Evolutionary conservation across 1,140 invertebrate genomes (phyloP).

Genomic region (Macrosteles quadrilineatus): DNA sequence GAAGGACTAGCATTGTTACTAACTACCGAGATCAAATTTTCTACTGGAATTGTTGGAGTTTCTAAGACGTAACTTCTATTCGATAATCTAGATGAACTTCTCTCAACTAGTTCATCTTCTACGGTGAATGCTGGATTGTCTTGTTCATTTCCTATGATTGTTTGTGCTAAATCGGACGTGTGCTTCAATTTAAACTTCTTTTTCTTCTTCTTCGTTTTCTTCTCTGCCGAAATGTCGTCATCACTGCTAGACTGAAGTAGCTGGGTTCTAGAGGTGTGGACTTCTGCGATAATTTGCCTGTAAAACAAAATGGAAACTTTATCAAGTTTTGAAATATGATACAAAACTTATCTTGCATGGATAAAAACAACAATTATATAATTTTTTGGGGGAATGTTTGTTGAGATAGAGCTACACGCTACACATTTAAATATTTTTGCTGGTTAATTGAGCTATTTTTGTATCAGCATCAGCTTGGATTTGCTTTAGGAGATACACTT

Average conservation of each 20-base stretch:
- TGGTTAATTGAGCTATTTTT: no score
- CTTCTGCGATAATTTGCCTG: constrained; percentile 4
- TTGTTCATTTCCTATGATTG: not conserved
- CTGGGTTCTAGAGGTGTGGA: not conserved
- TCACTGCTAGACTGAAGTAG: constrained; percentile 16
- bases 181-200: constrained; percentile 19
- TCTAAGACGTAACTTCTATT: constrained; percentile 17
- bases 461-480: no score
- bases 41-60: not conserved
- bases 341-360: no score
- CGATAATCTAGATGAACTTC: constrained; percentile 20
- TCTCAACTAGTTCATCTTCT: not conserved
- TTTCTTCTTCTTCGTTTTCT: constrained; percentile 19
- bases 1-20: not conserved
- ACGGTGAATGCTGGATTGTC: not conserved
- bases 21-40: not conserved
- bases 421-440: no score
- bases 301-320: no score
- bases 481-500: no score
- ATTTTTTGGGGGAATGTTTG: no score
- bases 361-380: no score
- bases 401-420: no score
- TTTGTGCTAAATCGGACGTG: not conserved
- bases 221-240: constrained; percentile 1
- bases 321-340: no score